Evolutionary conservation across 1,140 invertebrate species (phyloP), one percentile per base, ranked within the genome.

Genomic region (Leucophenga varia): DNA sequence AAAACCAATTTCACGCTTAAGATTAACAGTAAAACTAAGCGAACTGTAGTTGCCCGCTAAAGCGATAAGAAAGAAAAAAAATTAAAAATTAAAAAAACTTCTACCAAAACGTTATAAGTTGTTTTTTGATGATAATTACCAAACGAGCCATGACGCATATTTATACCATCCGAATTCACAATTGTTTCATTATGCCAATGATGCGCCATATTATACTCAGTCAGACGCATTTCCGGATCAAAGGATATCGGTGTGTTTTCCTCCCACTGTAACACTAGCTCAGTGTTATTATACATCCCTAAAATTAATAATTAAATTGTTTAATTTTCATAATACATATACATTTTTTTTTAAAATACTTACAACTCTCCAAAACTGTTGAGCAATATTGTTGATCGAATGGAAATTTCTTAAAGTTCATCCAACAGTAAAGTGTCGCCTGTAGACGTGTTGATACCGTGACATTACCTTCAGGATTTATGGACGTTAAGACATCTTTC

Each of bases 331-430:
- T 8, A 30, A 30, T 30, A 25, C 1, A 28, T 30, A 4, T 3
- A 1, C 9, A 7, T 6, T n/a, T 10, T n/a, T 10, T 2, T 22
- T 8, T 10, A 1, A 2, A 7, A 20, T 3, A 35, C 64, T 82
- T 82, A 91, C 89, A 91, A 65, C 88, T 91, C 74, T 89, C 87
- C 36, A 91, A 81, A 19, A 86, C 80, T 22, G 91, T 79, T 13
- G 85, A 84, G 67, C 89, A 91, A 17, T 82, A 81, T 73, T 92
- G 89, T 43, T 86, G 81, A 59, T 92, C 89, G 52, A 92, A 91
- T 1, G 89, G 90, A 55, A 91, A 92, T 68, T 91, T 91, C 67
- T 89, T 82, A 17, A 92, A 76, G 60, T 89, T 83, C 81, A 91
- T 88, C 76, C 86, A 87, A 60, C 89, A 92, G 52, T 89, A 88